These are phyloP conservation scores for Synanthedon formicaeformis DNA, from an alignment of 2,888 invertebrate genomes.

Conservation along the genomic window DNA sequence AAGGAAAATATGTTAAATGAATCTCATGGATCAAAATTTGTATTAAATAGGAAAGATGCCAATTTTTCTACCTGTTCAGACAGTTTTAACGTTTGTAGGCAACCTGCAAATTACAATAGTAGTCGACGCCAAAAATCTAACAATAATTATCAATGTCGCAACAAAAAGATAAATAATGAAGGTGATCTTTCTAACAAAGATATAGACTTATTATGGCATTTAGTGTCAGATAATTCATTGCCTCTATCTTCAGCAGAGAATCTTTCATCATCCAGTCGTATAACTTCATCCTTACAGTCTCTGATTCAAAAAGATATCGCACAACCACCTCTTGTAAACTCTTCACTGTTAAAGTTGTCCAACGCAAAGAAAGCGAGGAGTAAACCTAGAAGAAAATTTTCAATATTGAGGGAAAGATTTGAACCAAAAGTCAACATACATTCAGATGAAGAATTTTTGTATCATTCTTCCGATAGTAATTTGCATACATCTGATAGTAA, in stretches of 20 bases:
- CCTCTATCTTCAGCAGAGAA: slow-evolving; percentile 39
- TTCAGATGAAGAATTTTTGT: slow-evolving; percentile 61
- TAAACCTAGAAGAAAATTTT: slow-evolving; percentile 70
- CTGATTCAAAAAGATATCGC: slow-evolving; percentile 50
- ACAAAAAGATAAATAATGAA: slow-evolving; percentile 36
- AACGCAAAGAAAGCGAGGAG: slow-evolving; percentile 50
- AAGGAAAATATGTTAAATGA: slow-evolving; percentile 45
- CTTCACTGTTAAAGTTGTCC: slow-evolving; percentile 33
- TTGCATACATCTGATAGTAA: slow-evolving; percentile 29
- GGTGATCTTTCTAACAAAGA: slow-evolving; percentile 53
- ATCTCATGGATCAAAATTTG: slow-evolving; percentile 35
- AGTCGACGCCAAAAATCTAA: slow-evolving; percentile 34
- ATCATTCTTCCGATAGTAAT: slow-evolving; percentile 41
- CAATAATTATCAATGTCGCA: slow-evolving; percentile 25
- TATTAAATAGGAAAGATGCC: slow-evolving; percentile 28
- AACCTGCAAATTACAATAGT: slow-evolving; percentile 24
- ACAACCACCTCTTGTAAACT: slow-evolving; percentile 22
- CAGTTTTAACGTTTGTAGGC: slow-evolving; percentile 15
- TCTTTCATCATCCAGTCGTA: slow-evolving; percentile 39
- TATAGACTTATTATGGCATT: slow-evolving; percentile 56
- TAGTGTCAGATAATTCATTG: slow-evolving; percentile 50
- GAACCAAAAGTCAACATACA: slow-evolving; percentile 57
- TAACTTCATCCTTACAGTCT: slow-evolving; percentile 55
- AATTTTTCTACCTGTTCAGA: slow-evolving; percentile 10
- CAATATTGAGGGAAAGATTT: slow-evolving; percentile 69